Conservation (phyloP, 2,797 vertebrate species). For the Gymnoscopelus braueri region DNA sequence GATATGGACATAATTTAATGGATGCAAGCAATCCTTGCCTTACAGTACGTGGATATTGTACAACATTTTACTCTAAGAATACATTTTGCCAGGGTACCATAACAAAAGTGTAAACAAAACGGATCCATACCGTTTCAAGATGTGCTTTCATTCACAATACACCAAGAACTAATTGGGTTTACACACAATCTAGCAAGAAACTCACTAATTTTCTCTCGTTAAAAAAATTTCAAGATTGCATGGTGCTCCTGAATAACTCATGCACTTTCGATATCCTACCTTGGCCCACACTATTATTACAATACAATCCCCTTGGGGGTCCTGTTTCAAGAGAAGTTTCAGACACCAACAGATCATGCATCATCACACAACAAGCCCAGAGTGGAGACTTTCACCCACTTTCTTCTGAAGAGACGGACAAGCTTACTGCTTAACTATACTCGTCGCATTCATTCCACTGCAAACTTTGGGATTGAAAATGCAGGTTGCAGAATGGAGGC, state of each 20-base stretch:
- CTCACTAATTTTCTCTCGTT: background rate
- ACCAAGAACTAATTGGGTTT: slow-evolving; percentile 2
- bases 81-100: background rate
- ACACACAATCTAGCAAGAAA: background rate
- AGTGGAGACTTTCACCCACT: slow-evolving; percentile 6
- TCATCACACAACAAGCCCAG: slow-evolving; percentile 11
- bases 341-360: slow-evolving; percentile 46
- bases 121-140: background rate
- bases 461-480: background rate
- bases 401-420: background rate
- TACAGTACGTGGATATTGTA: slow-evolving; percentile 2
- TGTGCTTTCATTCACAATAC: background rate
- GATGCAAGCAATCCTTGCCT: slow-evolving; percentile 16
- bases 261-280: slow-evolving; percentile 4
- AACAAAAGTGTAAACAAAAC: slow-evolving; percentile 16
- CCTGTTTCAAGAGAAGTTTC: slow-evolving; percentile 55
- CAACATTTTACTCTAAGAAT: background rate
- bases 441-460: slow-evolving; percentile 13
- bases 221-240: slow-evolving; percentile 10
- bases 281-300: slow-evolving; percentile 1
- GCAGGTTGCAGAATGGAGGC: slow-evolving; percentile 3
- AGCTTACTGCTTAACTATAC: background rate
- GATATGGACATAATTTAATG: slow-evolving; percentile 43
- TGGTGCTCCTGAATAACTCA: slow-evolving; percentile 42
- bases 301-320: slow-evolving; percentile 21